Evolutionary conservation across 2,888 invertebrate genomes (phyloP), one percentile per base, ranked within the genome.

Genomic region (Hemicrepidius hirtus): DNA sequence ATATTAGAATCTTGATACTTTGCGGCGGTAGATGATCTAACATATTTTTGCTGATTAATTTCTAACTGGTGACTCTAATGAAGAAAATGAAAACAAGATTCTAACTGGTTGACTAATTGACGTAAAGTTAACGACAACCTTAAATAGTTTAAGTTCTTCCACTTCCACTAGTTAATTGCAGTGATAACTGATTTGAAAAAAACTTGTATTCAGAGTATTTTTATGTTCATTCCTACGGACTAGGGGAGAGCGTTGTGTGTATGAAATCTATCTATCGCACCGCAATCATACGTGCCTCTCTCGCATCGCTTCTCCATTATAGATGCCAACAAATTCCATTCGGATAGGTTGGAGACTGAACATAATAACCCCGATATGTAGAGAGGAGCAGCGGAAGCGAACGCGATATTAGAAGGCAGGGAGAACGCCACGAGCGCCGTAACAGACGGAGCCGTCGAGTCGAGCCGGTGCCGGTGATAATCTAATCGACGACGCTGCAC

Each of bases 401-500:
- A 24, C 49, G 49, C 65, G 59, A 71, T 71, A 71, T 71, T 66
- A 44, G 71, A 67, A 50, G 60, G 71, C 55, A 66, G 53, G 68
- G 63, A 68, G 53, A 68, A 68, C 50, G 44, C 53, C 62, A 64
- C 53, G 53, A 68, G 64, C 50, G 44, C 53, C 62, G 68, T 62
- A 71, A 62, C 67, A 71, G 66, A 68, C 68, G 68, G 68, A 65
- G 65, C 64, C 73, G 73, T 65, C 65, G 64, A 69, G 68, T 73
- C 69, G 73, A 69, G 65, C 65, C 68, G 68, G 59, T 69, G 65
- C 65, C 57, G 69, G 73, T 73, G 73, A 73, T 73, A 73, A 73
- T 73, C 73, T 73, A 73, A 73, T 73, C 73, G 73, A 68, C 68
- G 68, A 64, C 69, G 73, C 69, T 73, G 73, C 69, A 73, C 68